Conservation (phyloP, 2,888 invertebrate genomes). For the Sympetrum striolatum region DNA sequence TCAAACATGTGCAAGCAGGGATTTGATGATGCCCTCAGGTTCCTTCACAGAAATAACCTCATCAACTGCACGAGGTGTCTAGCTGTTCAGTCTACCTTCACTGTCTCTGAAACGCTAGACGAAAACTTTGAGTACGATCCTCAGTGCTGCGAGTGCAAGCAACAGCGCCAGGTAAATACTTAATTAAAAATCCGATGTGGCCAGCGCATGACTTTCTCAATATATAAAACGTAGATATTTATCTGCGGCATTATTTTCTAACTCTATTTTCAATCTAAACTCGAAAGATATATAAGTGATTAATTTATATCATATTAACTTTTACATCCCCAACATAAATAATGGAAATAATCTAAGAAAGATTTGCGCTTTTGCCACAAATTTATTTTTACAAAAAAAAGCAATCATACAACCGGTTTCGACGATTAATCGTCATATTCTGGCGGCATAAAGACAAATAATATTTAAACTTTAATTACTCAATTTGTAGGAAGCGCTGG, state of each 20-base stretch:
- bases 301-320: too few species aligned
- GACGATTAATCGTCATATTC: too few species aligned
- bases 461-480: not conserved
- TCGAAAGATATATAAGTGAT: too few species aligned
- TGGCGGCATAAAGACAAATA: too few species aligned
- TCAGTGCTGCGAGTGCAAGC: constrained; percentile 86
- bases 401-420: too few species aligned
- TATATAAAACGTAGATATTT: too few species aligned
- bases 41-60: constrained; percentile 85
- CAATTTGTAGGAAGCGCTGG: constrained; percentile 75
- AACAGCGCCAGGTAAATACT: constrained; percentile 77
- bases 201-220: not conserved
- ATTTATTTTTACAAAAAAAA: too few species aligned
- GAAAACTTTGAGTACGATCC: constrained; percentile 80
- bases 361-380: too few species aligned
- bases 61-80: constrained; percentile 93
- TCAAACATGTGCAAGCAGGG: constrained; percentile 98
- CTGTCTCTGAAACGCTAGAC: constrained; percentile 77
- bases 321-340: too few species aligned
- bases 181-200: not conserved
- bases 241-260: too few species aligned
- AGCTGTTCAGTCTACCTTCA: constrained; percentile 84
- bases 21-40: constrained; percentile 88
- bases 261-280: too few species aligned
- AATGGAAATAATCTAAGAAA: too few species aligned